phyloP scores from a whole-genome alignment of 2,797 vertebrate genomes.

The Chromis chromis region DNA sequence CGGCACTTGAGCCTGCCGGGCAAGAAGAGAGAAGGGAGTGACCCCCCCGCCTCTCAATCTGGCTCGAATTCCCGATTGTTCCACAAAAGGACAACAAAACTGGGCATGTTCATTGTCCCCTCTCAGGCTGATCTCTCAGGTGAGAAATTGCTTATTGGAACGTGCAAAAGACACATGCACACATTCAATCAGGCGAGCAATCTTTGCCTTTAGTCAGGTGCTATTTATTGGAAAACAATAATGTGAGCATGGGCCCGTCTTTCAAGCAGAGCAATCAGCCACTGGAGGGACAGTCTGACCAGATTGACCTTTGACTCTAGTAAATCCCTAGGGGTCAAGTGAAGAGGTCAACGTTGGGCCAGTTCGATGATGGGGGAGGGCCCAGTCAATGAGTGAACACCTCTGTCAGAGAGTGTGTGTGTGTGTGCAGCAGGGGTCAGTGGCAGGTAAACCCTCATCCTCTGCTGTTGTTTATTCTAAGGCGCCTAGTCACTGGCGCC shows the following conservation, averaged over 20 bases:
- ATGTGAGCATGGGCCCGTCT: conserved; percentile 48
- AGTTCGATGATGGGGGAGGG: conserved; percentile 61
- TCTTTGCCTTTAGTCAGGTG: conserved; percentile 51
- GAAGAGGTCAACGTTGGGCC: conserved; percentile 71
- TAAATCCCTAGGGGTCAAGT: conserved; percentile 74
- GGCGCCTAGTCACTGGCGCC: conserved; percentile 67
- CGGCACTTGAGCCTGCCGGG: conserved; percentile 63
- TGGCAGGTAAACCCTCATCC: conserved; percentile 74
- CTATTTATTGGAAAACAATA: conserved; percentile 75
- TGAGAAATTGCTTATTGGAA: conserved; percentile 54
- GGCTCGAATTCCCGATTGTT: conserved; percentile 52
- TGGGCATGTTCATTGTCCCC: conserved; percentile 23
- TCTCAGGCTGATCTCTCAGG: conserved; percentile 26
- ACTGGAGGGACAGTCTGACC: conserved; percentile 69
- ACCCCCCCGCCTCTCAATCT: conserved; percentile 39
- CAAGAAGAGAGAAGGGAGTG: conserved; percentile 49
- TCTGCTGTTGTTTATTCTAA: conserved; percentile 71
- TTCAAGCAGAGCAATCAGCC: conserved; percentile 62
- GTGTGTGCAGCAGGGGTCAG: conserved; percentile 62
- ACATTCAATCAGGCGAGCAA: conserved; percentile 45
- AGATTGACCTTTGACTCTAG: conserved; percentile 74
- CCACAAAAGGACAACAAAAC: conserved; percentile 40
- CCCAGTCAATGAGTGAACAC: conserved; percentile 68
- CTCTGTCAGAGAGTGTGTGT: conserved; percentile 44
- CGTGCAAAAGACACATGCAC: conserved; percentile 33